Base-by-base conservation (phyloP, 2,113 vertebrate species). In the Apaloderma vittatum region DNA sequence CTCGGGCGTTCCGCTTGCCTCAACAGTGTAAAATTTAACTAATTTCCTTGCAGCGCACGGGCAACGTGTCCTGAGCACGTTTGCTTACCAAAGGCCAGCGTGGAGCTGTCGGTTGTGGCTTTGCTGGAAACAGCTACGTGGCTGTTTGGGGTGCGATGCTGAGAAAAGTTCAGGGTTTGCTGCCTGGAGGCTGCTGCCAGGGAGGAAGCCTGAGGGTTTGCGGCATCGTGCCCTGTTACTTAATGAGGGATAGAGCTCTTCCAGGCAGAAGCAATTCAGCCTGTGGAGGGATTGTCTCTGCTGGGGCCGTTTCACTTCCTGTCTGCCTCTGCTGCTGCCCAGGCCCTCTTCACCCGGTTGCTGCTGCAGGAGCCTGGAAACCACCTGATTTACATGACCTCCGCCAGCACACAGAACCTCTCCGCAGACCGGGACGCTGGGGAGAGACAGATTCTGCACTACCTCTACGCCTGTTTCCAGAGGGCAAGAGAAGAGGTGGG, bases 361-460 rank as follows among this genome's bases (percentile, higher is more conserved):
- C 97, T 99, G 96, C 97, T 99, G 83, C 98, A 97, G 2, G 99
- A 99, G 93, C 99, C 99, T 2, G 99, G 99, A 63, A 99, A 98
- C 97, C 98, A 99, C 91, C 98, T 99, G 93, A 99, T 99, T 92
- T 98, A 98, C 97, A 99, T 99, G 99, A 99, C 99, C 3, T 98
- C 98, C 19, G 98, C 98, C 85, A 97, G 98, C 40, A 97, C 97
- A 0, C 98, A 98, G 75, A 99, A 99, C 97, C 98, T 99, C 76
- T 99, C 99, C 0, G 99, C 99, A 1, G 99, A 99, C 78, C 98
- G 99, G 6, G 99, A 99, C 21, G 99, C 99, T 0, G 99, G 99
- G 32, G 99, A 99, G 97, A 98, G 98, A 88, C 98, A 98, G 81
- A 99, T 99, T 73, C 97, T 99, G 85, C 98, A 98, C 54, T 99